phyloP scores from a whole-genome alignment of 1,140 invertebrate species.

The Drosophila nasuta region DNA sequence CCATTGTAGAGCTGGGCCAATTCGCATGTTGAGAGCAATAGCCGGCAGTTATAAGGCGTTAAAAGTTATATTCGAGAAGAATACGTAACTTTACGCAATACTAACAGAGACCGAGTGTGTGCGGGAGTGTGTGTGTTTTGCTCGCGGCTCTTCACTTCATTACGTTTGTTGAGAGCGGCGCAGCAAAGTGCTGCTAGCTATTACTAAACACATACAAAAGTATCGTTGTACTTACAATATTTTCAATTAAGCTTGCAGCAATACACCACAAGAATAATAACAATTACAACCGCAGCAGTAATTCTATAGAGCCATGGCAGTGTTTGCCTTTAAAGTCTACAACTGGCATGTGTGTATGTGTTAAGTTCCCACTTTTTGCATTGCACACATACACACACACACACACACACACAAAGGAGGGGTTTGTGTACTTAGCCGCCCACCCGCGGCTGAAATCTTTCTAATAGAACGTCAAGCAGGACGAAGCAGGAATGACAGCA shows the following conservation, averaged over 20 bases:
- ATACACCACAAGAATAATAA: constrained; percentile 76
- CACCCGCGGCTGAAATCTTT: constrained; percentile 38
- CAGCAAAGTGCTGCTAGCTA: constrained; percentile 62
- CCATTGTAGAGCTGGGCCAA: constrained; percentile 14
- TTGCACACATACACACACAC: neutral
- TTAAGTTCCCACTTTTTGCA: constrained; percentile 21
- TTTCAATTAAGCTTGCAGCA: constrained; percentile 80
- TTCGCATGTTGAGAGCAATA: constrained; percentile 42
- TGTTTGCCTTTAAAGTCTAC: constrained; percentile 11
- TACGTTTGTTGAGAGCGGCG: constrained; percentile 72
- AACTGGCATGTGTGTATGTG: constrained; percentile 6
- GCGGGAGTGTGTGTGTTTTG: constrained; percentile 33
- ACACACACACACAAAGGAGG: neutral
- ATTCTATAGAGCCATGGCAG: constrained; percentile 32
- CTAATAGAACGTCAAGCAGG: constrained; percentile 15
- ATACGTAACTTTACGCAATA: constrained; percentile 30
- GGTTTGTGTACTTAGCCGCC: constrained; percentile 14
- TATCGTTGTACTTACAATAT: constrained; percentile 65
- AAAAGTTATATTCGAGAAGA: constrained; percentile 61
- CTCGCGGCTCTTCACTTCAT: constrained; percentile 73
- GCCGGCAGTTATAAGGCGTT: constrained; percentile 67
- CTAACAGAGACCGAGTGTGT: constrained; percentile 13
- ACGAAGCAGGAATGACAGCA: constrained; percentile 4
- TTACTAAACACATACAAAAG: constrained; percentile 67
- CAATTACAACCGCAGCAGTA: constrained; percentile 65